These are phyloP conservation scores for Bergia puertoricense DNA, from an alignment of 92 coral and sea anemone genomes.

Conservation along the genomic window DNA sequence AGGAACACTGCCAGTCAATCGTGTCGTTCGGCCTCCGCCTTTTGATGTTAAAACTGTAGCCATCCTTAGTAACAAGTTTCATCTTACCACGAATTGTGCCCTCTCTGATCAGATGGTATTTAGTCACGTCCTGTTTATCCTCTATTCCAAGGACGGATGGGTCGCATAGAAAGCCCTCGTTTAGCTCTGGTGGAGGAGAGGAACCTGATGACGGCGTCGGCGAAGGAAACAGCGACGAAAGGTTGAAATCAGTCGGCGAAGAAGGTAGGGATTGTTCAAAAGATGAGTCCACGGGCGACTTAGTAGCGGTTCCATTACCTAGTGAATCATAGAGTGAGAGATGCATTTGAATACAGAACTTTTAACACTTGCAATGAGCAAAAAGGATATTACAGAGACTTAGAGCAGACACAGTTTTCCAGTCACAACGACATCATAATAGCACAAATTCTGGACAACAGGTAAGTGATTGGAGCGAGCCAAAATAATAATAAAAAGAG, in stretches of 20 bases:
- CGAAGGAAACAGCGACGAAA: not conserved
- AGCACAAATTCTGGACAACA: no score
- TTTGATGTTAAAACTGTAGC: not conserved
- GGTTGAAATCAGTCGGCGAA: not conserved
- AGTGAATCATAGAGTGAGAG: not conserved
- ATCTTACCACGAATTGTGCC: not conserved
- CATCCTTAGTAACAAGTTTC: not conserved
- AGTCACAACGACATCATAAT: no score
- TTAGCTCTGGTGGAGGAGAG: not conserved
- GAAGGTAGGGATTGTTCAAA: not conserved
- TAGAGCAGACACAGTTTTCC: no score
- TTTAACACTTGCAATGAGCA: not conserved
- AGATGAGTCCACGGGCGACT: not conserved
- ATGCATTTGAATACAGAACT: not conserved
- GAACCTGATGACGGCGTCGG: not conserved
- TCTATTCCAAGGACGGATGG: not conserved
- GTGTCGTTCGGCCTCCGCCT: not conserved
- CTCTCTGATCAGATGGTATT: not conserved
- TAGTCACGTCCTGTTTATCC: not conserved
- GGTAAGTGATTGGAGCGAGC: no score
- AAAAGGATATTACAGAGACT: not conserved
- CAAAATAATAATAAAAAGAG: no score
- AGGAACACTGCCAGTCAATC: not conserved
- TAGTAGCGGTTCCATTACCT: not conserved
- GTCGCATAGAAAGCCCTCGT: not conserved